A percentile compares a stretch with the other conserved stretches of the same genome.
These are phyloP conservation scores for Flexamia atlantica DNA, from an alignment of 2,888 invertebrate genomes.

Conservation along the genomic window DNA sequence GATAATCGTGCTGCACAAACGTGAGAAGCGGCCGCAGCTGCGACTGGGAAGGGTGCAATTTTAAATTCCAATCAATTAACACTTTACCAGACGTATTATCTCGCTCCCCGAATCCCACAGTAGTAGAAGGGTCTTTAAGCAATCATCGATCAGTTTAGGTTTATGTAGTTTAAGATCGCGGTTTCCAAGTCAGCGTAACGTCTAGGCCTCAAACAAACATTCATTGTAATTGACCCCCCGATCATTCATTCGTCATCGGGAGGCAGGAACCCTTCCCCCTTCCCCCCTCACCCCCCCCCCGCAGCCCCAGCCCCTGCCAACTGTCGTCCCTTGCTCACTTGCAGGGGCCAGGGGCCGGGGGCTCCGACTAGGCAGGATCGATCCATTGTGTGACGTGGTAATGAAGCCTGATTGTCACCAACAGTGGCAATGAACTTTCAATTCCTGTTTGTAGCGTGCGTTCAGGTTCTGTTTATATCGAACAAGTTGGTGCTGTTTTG, in stretches of 20 bases:
- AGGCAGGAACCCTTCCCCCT: slow-evolving; percentile 6
- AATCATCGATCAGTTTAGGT: slow-evolving; percentile 26
- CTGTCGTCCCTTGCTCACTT: slow-evolving; percentile 45
- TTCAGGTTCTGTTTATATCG: neutral
- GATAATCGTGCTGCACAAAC: neutral
- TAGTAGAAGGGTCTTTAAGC: neutral
- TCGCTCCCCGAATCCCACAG: neutral
- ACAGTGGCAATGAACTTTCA: slow-evolving; percentile 14
- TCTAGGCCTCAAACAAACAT: slow-evolving; percentile 49
- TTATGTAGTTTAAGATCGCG: neutral
- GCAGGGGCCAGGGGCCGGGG: neutral
- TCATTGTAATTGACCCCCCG: slow-evolving; percentile 49
- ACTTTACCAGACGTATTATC: slow-evolving; percentile 37
- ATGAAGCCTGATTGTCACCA: slow-evolving; percentile 28
- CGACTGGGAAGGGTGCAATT: neutral
- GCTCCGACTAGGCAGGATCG: neutral
- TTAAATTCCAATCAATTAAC: slow-evolving; percentile 40
- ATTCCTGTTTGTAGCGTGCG: neutral
- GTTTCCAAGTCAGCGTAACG: slow-evolving; percentile 45
- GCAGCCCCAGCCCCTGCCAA: neutral
- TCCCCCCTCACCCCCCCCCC: neutral
- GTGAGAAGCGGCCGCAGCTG: slow-evolving; percentile 10
- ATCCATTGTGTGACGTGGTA: slow-evolving; percentile 1
- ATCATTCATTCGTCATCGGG: slow-evolving; percentile 57
- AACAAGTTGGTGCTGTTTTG: too few relatives aligned